A percentile compares a stretch with the other conserved stretches of the same genome.
phyloP scores from a whole-genome alignment of 2,797 vertebrate genomes.

The Hafferia zeledoni region DNA sequence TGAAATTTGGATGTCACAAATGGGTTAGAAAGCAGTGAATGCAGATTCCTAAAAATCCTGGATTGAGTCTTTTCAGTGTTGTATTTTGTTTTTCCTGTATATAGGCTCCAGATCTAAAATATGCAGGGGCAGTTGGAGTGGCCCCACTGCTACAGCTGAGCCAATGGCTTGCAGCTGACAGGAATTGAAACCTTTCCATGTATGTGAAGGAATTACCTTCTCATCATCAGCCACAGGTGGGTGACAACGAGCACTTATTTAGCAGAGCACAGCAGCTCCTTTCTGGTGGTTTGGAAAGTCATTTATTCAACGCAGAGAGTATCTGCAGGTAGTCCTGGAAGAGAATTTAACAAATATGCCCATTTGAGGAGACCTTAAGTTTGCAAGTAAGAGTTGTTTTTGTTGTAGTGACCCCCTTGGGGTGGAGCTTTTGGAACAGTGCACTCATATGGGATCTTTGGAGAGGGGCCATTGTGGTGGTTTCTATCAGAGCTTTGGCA shows the following conservation, averaged over 20 bases:
- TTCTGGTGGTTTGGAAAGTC: fast-evolving
- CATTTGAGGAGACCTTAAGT: fast-evolving
- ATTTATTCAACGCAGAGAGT: fast-evolving
- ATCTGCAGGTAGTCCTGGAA: not conserved
- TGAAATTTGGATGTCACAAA: not conserved
- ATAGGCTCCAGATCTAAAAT: not conserved
- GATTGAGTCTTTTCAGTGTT: not conserved
- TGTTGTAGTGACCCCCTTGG: fast-evolving
- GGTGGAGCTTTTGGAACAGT: not conserved
- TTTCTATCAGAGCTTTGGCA: not conserved
- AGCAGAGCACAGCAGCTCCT: fast-evolving
- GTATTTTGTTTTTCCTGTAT: not conserved
- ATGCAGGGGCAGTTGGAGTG: fast-evolving
- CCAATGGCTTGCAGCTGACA: not conserved
- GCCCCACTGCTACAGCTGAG: not conserved
- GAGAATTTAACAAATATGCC: fast-evolving
- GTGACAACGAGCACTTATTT: not conserved
- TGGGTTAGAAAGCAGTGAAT: not conserved
- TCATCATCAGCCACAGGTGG: not conserved
- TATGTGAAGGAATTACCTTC: not conserved
- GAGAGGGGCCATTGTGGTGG: fast-evolving
- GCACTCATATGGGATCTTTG: not conserved
- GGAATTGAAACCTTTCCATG: not conserved
- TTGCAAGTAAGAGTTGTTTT: not conserved
- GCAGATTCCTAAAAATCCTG: not conserved